A percentile compares a stretch with the other conserved stretches of the same genome.
These are phyloP conservation scores for Lypha dubia DNA, from an alignment of 2,888 invertebrate genomes.

Conservation along the genomic window DNA sequence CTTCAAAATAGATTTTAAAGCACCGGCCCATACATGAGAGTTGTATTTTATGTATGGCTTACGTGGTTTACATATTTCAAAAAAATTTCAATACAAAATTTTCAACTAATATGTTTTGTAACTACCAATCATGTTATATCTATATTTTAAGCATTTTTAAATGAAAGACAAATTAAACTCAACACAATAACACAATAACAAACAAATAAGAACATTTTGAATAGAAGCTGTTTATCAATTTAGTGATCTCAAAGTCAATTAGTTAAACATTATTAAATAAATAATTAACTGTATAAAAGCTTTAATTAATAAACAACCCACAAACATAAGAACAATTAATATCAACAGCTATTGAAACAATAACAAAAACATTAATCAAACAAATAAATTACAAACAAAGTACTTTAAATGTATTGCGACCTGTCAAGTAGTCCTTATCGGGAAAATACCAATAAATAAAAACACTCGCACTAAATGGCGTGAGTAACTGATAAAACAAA, in stretches of 20 bases:
- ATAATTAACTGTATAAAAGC: conserved; percentile 12
- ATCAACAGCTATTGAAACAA: not conserved
- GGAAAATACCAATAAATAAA: not conserved
- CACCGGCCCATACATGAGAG: too few relatives aligned
- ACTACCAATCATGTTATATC: too few relatives aligned
- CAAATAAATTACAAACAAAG: not conserved
- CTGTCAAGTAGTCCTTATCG: conserved; percentile 35
- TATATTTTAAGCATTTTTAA: too few relatives aligned
- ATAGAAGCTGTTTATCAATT: not conserved
- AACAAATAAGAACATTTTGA: too few relatives aligned
- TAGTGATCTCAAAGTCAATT: not conserved
- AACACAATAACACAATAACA: too few relatives aligned
- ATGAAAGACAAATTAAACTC: too few relatives aligned
- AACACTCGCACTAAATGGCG: conserved; percentile 16
- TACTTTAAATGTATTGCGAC: not conserved
- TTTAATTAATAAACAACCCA: not conserved
- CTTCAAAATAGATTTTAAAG: too few relatives aligned
- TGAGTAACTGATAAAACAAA: conserved; percentile 8
- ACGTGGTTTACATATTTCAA: too few relatives aligned
- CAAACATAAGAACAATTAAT: not conserved
- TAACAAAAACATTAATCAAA: conserved; percentile 19
- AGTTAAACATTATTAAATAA: conserved; percentile 1
- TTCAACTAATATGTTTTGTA: too few relatives aligned
- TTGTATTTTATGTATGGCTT: too few relatives aligned
- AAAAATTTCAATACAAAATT: too few relatives aligned